phyloP scores from a whole-genome alignment of 2,113 vertebrate genomes.

The Xenopus tropicalis region UCB_Xtro_10.0 CM004446.2:72343501-72344000 shows the following conservation, averaged over 20 bases:
- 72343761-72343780: conserved; percentile 33
- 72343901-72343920: neutral
- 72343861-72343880: neutral
- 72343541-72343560: conserved; percentile 44
- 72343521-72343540: conserved; percentile 33
- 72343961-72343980: too few species aligned
- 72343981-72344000: too few species aligned
- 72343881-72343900: neutral
- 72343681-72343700: conserved; percentile 15
- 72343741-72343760: conserved; percentile 32
- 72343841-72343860: neutral
- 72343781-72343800: conserved; percentile 22
- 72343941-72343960: too few species aligned
- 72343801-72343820: neutral
- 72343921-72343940: neutral
- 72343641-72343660: neutral
- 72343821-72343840: neutral
- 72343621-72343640: conserved; percentile 25
- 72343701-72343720: conserved; percentile 22
- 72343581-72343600: conserved; percentile 38
- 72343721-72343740: conserved; percentile 15
- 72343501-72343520: neutral
- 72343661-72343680: conserved; percentile 17
- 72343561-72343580: conserved; percentile 49
- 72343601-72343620: conserved; percentile 34